Conservation (phyloP, 2,113 vertebrate species). For the Podocnemis expansa region DNA sequence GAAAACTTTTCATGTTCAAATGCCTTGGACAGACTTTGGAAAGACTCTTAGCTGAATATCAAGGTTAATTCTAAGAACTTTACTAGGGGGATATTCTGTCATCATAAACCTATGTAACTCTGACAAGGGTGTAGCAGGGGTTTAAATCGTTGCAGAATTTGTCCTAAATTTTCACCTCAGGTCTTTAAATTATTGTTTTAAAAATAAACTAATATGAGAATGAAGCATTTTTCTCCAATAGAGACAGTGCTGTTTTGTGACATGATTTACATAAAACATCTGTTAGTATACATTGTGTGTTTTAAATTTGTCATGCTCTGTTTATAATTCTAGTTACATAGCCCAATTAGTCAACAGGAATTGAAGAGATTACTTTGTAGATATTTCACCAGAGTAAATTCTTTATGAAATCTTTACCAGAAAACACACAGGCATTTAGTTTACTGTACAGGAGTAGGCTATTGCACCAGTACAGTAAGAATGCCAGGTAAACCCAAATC, state of each 20-base stretch:
- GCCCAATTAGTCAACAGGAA: neutral
- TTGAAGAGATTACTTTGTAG: neutral
- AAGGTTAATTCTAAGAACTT: neutral
- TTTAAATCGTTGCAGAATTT: neutral
- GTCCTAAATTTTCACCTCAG: neutral
- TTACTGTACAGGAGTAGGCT: neutral
- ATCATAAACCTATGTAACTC: neutral
- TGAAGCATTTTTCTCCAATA: neutral
- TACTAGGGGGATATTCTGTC: neutral
- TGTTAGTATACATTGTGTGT: neutral
- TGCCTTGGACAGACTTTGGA: neutral
- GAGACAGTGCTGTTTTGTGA: neutral
- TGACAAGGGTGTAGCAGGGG: neutral
- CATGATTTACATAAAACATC: neutral
- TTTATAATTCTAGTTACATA: conserved; percentile 37
- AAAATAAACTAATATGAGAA: neutral
- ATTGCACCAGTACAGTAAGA: conserved; percentile 30
- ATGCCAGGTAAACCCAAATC: neutral
- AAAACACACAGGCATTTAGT: neutral
- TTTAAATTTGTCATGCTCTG: conserved; percentile 26
- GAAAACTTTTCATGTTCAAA: neutral
- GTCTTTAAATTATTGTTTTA: neutral
- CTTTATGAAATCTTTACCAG: neutral
- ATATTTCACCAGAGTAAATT: neutral
- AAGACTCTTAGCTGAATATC: neutral